These are phyloP conservation scores for Bufotes viridis DNA, from an alignment of 2,797 vertebrate genomes.

Conservation along the genomic window DNA sequence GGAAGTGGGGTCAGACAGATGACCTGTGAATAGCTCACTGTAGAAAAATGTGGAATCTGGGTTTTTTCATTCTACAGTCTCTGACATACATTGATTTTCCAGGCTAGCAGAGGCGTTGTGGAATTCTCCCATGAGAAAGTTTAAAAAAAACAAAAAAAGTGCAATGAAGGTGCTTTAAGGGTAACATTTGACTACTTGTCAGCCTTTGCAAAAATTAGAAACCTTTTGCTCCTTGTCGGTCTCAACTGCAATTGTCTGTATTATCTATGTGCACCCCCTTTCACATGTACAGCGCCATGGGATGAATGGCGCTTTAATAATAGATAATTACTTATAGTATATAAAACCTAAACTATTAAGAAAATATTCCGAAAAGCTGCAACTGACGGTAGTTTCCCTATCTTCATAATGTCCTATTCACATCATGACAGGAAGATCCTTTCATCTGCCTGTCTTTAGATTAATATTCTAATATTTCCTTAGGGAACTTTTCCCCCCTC, in stretches of 20 bases:
- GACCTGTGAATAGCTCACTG: slow-evolving; percentile 41
- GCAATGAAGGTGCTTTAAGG: background rate
- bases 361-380: background rate
- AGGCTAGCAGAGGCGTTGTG: slow-evolving; percentile 6
- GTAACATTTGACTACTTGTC: background rate
- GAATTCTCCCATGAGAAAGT: slow-evolving; percentile 48
- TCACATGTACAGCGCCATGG: no score
- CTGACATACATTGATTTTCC: slow-evolving; percentile 36
- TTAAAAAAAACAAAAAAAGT: slow-evolving; percentile 13
- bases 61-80: slow-evolving; percentile 20
- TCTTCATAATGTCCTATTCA: background rate
- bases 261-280: no score
- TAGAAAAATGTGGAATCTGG: background rate
- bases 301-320: no score
- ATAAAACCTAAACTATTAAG: background rate
- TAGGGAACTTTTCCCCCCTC: background rate
- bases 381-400: background rate
- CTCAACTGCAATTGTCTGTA: no score
- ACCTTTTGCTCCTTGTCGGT: no score
- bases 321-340: background rate
- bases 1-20: slow-evolving; percentile 49
- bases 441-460: background rate
- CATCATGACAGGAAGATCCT: no score
- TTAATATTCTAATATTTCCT: background rate
- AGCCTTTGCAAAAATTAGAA: background rate